Evolutionary conservation across 2,797 vertebrate genomes (phyloP), one percentile per base, ranked within the genome.

Genomic region (Anolis apletophallus): DNA sequence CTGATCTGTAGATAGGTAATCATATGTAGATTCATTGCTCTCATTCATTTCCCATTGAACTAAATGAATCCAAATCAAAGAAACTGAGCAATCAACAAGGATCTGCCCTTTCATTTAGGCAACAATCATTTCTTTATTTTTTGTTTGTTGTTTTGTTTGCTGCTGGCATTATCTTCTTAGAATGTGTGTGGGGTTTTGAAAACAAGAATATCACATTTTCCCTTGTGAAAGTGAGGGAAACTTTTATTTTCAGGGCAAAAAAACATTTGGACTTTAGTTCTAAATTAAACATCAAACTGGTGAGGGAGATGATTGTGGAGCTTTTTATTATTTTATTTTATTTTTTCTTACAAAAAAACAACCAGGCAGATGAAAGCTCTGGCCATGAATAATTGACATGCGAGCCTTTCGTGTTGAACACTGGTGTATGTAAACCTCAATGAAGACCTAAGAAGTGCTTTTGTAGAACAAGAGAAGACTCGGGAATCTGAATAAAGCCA

Each of bases 321-420:
- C 8, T 36, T 72, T 72, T 94, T 95, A 64, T 81, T 71, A 55
- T 81, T 34, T 85, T 85, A 26, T 61, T 64, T 59, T 59, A 59
- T 85, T 94, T 89, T 90, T 89, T 72, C 32, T 79, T 32, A 32
- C 19, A 73, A 64, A 17, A 74, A 80, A 55, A 75, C 34, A 82
- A 94, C 93, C 93, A 91, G 92, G 92, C 87, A 94, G 91, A 92
- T 94, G 92, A 95, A 94, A 95, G 94, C 91, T 94, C 90, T 90
- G 90, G 88, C 93, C 90, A 94, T 95, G 90, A 95, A 95, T 95
- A 95, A 95, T 94, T 95, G 92, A 96, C 88, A 93, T 88, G 85
- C 91, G 93, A 93, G 92, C 76, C 88, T 93, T 96, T 94, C 90
- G 92, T 94, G 90, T 95, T 94, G 93, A 93, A 94, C 91, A 94